A percentile compares a stretch with the other conserved stretches of the same genome.
Conservation (phyloP, 2,888 invertebrate species). For the Caenorhabditis macrosperma region DNA sequence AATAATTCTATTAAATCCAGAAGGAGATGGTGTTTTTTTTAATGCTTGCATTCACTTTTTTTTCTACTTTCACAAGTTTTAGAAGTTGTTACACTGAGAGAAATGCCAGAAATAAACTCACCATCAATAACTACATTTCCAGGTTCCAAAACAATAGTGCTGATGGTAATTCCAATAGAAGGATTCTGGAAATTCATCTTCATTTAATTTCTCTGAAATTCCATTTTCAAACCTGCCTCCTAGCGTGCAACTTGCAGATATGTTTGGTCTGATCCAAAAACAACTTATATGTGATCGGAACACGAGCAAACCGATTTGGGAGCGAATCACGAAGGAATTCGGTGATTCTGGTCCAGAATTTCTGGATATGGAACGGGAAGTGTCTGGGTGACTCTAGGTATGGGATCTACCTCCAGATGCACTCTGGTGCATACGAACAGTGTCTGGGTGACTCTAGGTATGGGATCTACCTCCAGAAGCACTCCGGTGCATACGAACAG, state of each 20-base stretch:
- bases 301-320: slow-evolving; percentile 34
- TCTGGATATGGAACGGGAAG: slow-evolving; percentile 26
- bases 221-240: not conserved
- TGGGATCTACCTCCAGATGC: no score
- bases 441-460: no score
- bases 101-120: no score
- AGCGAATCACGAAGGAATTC: slow-evolving; percentile 49
- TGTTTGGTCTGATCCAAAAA: slow-evolving; percentile 47
- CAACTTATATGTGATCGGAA: slow-evolving; percentile 50
- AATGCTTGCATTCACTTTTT: not conserved
- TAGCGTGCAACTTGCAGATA: slow-evolving; percentile 27
- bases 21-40: no score
- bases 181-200: slow-evolving; percentile 10
- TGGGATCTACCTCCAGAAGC: no score
- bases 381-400: no score
- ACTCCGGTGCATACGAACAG: no score
- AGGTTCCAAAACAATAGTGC: slow-evolving; percentile 39
- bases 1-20: no score
- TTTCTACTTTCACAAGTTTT: no score
- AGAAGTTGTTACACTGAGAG: no score
- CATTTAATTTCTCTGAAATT: not conserved
- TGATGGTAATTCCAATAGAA: slow-evolving; percentile 25
- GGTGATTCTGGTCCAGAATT: no score
- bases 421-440: no score
- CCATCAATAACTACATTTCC: slow-evolving; percentile 56